Conservation (phyloP, 2,797 vertebrate species). For the Lepus oiostolus region DNA sequence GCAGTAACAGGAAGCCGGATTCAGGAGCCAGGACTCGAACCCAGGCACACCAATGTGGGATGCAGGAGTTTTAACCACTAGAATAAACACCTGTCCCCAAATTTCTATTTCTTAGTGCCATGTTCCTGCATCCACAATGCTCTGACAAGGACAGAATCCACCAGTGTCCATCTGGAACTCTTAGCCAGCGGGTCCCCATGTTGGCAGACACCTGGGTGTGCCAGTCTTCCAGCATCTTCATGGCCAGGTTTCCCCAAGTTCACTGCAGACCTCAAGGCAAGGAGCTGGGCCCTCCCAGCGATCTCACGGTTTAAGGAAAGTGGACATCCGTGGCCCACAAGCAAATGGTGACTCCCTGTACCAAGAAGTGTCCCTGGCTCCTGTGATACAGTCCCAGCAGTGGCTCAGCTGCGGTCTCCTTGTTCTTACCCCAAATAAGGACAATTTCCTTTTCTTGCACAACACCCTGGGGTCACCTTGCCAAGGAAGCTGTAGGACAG, state of each 20-base stretch:
- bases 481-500: not conserved
- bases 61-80: no score
- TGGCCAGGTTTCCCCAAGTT: not conserved
- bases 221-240: not conserved
- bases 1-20: no score
- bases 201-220: fast-evolving
- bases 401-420: not conserved
- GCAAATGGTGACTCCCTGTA: not conserved
- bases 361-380: not conserved
- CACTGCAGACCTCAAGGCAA: not conserved
- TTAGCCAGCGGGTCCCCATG: fast-evolving
- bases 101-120: not conserved
- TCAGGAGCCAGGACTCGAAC: no score
- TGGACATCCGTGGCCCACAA: not conserved
- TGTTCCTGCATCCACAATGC: not conserved
- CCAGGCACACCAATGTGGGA: no score
- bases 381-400: not conserved
- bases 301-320: not conserved
- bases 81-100: not conserved
- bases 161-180: not conserved
- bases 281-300: not conserved
- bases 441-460: not conserved
- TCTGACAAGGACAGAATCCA: not conserved
- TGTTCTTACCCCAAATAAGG: not conserved
- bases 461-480: not conserved